Evolutionary conservation across 2,888 invertebrate genomes (phyloP), one percentile per base, ranked within the genome.

Genomic region (Melieria omissa): DNA sequence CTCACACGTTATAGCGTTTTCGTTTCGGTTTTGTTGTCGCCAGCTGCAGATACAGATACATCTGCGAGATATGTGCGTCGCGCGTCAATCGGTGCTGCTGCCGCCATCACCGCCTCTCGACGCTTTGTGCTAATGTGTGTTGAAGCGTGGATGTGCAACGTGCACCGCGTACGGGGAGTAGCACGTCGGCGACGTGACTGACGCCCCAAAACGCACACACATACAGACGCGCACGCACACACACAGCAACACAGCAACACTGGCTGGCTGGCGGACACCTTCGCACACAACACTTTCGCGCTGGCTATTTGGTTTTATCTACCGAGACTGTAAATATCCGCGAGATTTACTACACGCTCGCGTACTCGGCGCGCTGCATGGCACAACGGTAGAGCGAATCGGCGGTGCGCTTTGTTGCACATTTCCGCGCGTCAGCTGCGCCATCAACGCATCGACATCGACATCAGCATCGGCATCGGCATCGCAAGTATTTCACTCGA

Each of bases 291-390:
- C 29, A 29, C 29, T 16, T 5, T 60, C 67, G 49, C 47, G 8
- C 14, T 52, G 61, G 44, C 60, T 61, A 67, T 49, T 61, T 52
- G 47, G 52, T 70, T 81, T 81, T 82, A 82, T 82, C 81, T 80
- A 78, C 75, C 76, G 76, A 81, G 78, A 81, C 83, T 82, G 84
- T 84, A 84, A 84, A 84, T 84, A 83, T 83, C 79, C 82, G 84
- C 82, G 84, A 84, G 84, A 84, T 84, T 84, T 84, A 84, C 84
- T 80, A 75, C 78, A 76, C 77, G 75, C 75, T 76, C 41, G 61
- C 52, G 58, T 62, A 41, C 47, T 67, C 61, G 67, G 60, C 67
- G 60, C 45, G 44, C 42, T 2, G 52, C n/a, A 29, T 64, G 44
- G 49, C 67, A 52, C 42, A 42, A 42, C 41, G 57, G 52, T 44